Percentiles rank a stretch among this genome's conserved stretches.
phyloP scores from a whole-genome alignment of 1,140 invertebrate genomes.

The Apis laboriosa region DNA sequence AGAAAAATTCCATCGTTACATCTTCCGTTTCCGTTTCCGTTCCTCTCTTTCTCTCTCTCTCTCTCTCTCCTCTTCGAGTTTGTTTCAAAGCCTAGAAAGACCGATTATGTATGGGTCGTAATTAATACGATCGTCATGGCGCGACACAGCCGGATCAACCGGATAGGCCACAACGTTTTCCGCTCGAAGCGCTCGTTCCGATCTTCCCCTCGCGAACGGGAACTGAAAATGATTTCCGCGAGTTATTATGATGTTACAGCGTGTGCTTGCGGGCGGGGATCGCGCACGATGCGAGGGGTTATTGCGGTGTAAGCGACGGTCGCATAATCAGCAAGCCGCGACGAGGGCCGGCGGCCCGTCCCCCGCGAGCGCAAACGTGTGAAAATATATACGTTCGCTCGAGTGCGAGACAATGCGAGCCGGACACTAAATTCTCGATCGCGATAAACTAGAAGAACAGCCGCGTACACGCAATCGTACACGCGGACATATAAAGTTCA shows the following conservation, averaged over 20 bases:
- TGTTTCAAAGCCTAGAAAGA: too few species aligned
- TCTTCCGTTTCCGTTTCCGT: not conserved
- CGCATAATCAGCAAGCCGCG: constrained; percentile 62
- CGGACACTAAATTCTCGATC: constrained; percentile 69
- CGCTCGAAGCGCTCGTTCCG: constrained; percentile 37
- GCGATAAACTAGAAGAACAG: constrained; percentile 63
- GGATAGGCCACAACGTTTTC: constrained; percentile 22
- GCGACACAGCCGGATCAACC: constrained; percentile 47
- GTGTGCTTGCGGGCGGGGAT: constrained; percentile 15
- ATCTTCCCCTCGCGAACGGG: constrained; percentile 36
- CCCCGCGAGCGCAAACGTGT: constrained; percentile 64
- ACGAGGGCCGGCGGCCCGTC: constrained; percentile 37
- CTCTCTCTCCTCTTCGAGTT: not conserved
- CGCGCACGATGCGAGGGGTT: constrained; percentile 34
- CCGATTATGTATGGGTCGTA: constrained; percentile 4
- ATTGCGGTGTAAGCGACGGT: constrained; percentile 46
- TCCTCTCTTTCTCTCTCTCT: too few species aligned
- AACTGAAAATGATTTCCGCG: constrained; percentile 60
- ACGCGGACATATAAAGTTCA: constrained; percentile 58
- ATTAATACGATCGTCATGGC: constrained; percentile 53
- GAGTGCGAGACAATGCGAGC: constrained; percentile 69
- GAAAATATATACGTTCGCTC: constrained; percentile 71
- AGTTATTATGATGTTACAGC: constrained; percentile 64
- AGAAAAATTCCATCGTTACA: constrained; percentile 7
- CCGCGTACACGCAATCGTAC: constrained; percentile 47